phyloP scores from a whole-genome alignment of 2,888 invertebrate species.

The Ophioninae sp. region DNA sequence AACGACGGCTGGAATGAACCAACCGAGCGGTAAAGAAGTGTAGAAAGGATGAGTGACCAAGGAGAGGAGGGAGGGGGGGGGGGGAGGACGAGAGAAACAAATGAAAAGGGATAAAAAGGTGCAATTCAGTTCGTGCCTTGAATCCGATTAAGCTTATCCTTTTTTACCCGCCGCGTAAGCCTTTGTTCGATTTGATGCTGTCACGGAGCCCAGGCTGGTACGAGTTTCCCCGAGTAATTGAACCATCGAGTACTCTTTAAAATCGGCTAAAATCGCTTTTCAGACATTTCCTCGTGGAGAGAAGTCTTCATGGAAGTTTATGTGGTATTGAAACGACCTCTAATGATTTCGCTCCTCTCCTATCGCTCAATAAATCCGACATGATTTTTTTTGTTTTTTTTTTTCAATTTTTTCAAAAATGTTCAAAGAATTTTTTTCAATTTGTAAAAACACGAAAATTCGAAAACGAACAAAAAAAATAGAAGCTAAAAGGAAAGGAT shows the following conservation, averaged over 20 bases:
- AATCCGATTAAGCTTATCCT: constrained; percentile 49
- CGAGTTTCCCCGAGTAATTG: constrained; percentile 39
- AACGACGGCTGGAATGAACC: constrained; percentile 24
- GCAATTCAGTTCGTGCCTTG: constrained; percentile 58
- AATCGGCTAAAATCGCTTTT: not conserved
- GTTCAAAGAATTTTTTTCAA: not conserved
- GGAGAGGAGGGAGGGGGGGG: constrained; percentile 47
- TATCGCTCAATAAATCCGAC: not conserved
- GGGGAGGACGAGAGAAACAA: constrained; percentile 14
- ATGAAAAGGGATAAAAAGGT: constrained; percentile 49
- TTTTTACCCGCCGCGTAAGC: constrained; percentile 42
- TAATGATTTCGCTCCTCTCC: not conserved
- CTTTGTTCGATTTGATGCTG: constrained; percentile 28
- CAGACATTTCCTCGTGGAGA: not conserved
- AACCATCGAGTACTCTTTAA: constrained; percentile 19
- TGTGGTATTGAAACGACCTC: not conserved
- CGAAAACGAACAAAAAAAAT: not conserved
- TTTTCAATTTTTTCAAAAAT: not conserved
- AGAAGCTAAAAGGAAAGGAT: no score
- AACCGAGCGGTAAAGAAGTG: not conserved
- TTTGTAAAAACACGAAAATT: not conserved
- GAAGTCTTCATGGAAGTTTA: not conserved
- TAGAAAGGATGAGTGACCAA: constrained; percentile 14
- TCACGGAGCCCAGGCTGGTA: constrained; percentile 21
- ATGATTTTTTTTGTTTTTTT: not conserved